Evolutionary conservation across 2,888 invertebrate genomes (phyloP), one percentile per base, ranked within the genome.

Genomic region (Pachymerium ferrugineum): DNA sequence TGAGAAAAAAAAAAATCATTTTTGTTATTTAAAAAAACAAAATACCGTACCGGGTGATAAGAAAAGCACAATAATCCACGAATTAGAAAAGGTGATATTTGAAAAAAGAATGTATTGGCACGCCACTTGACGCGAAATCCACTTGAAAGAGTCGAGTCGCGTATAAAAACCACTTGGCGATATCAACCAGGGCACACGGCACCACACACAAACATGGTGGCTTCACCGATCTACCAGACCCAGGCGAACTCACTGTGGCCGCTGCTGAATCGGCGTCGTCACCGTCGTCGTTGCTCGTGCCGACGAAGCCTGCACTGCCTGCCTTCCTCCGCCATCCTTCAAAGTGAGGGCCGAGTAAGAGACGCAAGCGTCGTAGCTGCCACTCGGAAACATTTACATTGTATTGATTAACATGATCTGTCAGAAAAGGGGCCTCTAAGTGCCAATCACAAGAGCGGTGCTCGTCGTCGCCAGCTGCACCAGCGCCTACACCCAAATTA

Each of bases 351-450:
- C 54, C 54, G 54, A 54, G 12, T 22, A 54, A 54, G 54, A 54
- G 54, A 54, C 54, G 54, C 54, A 54, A 54, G 54, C 54, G 54
- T 54, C 54, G 54, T 54, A 28, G 54, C 54, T 54, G 69, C 35
- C 71, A 33, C 71, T 71, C 71, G 33, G 42, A 42, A 47, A 47
- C 42, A 72, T 72, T 72, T 72, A 72, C 72, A 72, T 54, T 54
- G 72, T 72, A 72, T 72, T 54, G 72, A 72, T 72, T 72, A 72
- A 54, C 72, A 54, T 31, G 54, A 72, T 72, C 72, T 72, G 72
- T 72, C 72, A 42, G 72, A 54, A 31, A 38, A 29, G 42, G 28
- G 42, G 72, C 72, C 54, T 54, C 33, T 47, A 31, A 72, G 72
- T 72, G 72, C 72, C 72, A 72, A 72, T 72, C 72, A 42, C 42